Percentiles rank a stretch among this genome's conserved stretches.
These are phyloP conservation scores for Stichopus chloronotus DNA, from an alignment of 35 echinoderm and acorn worm species.

Conservation along the genomic window DNA sequence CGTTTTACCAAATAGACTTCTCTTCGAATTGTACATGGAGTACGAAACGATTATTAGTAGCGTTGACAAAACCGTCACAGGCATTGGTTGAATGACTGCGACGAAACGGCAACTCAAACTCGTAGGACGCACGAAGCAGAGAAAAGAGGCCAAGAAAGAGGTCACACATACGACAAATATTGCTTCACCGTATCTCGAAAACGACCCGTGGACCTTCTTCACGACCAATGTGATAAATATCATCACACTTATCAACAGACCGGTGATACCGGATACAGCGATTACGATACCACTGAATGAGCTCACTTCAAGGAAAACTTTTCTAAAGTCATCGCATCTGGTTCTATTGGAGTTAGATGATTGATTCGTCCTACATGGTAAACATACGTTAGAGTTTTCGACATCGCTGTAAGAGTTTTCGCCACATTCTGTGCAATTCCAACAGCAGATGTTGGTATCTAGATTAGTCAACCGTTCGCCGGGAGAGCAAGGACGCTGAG, in stretches of 20 bases:
- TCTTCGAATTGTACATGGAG: background rate
- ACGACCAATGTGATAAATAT: constrained; percentile 55
- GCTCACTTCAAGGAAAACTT: constrained; percentile 31
- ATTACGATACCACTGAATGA: constrained; percentile 37
- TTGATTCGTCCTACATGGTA: constrained; percentile 53
- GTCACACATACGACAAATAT: constrained; percentile 53
- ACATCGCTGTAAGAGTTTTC: constrained; percentile 63
- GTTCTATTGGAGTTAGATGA: constrained; percentile 61
- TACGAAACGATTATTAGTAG: constrained; percentile 65
- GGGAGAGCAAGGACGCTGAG: constrained; percentile 51
- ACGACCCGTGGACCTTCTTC: constrained; percentile 53
- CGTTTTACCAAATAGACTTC: background rate
- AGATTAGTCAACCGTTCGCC: constrained; percentile 48
- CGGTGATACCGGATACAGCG: background rate
- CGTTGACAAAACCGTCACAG: constrained; percentile 56
- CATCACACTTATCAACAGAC: constrained; percentile 38
- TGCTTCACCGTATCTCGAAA: constrained; percentile 40
- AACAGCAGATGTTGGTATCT: constrained; percentile 65
- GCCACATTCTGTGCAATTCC: constrained; percentile 71
- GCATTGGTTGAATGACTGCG: constrained; percentile 65
- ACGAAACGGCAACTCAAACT: constrained; percentile 48
- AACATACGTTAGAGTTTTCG: constrained; percentile 57
- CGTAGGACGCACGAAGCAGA: constrained; percentile 58
- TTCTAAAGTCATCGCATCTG: constrained; percentile 58
- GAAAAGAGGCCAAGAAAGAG: constrained; percentile 49